Evolutionary conservation across 1,140 invertebrate species (phyloP).

Genomic region (Kradibia gibbosae): DNA sequence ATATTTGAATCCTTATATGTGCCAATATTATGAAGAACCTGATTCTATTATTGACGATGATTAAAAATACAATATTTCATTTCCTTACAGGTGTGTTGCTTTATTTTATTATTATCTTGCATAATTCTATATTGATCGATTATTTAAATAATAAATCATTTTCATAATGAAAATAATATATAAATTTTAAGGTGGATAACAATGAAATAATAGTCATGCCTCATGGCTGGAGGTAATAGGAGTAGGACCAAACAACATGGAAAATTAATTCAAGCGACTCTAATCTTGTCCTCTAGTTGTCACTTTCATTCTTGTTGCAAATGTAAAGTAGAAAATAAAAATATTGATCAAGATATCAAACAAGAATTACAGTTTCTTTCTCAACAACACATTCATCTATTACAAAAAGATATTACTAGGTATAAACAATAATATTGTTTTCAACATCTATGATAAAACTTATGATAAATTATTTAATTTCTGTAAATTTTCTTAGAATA

Average conservation of each 20-base stretch:
- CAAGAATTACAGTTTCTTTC: slow-evolving; percentile 58
- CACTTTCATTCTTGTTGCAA: slow-evolving; percentile 53
- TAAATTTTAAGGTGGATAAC: slow-evolving; percentile 60
- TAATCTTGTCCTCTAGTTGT: slow-evolving; percentile 56
- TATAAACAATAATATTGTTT: slow-evolving; percentile 47
- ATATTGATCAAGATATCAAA: slow-evolving; percentile 59
- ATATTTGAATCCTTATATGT: neutral
- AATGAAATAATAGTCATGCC: slow-evolving; percentile 67
- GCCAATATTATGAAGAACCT: neutral
- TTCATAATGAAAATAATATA: neutral
- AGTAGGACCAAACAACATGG: slow-evolving; percentile 62
- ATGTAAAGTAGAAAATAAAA: slow-evolving; percentile 55
- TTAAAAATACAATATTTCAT: neutral
- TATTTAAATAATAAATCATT: neutral
- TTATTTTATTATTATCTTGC: neutral
- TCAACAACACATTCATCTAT: slow-evolving; percentile 56
- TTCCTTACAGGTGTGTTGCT: neutral
- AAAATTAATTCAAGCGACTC: slow-evolving; percentile 63
- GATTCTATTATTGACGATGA: neutral
- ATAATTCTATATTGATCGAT: neutral
- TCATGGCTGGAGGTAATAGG: slow-evolving; percentile 69
- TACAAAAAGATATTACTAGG: slow-evolving; percentile 65
- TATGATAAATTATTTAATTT: slow-evolving; percentile 17
- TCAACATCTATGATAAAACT: slow-evolving; percentile 7
- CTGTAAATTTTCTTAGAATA: slow-evolving; percentile 63